Conservation (phyloP, 2,888 invertebrate genomes). For the Amphiduros pacificus region DNA sequence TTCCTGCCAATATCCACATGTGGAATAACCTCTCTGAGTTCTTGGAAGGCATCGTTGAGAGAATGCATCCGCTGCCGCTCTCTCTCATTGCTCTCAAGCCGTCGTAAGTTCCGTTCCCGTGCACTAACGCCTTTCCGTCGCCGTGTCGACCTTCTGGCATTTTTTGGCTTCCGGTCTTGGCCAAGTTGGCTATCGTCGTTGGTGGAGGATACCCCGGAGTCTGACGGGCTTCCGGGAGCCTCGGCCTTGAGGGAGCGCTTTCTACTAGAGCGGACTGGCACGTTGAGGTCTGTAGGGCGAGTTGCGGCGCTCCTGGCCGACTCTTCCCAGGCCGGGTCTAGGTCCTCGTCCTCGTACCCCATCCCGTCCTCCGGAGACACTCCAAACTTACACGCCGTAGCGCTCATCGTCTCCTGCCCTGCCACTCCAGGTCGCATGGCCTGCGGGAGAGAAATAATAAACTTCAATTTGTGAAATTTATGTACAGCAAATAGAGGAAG, state of each 20-base stretch:
- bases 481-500: too few relatives aligned
- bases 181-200: slow-evolving; percentile 30
- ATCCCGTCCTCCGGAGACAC: too few relatives aligned
- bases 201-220: slow-evolving; percentile 49
- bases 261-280: neutral
- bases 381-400: too few relatives aligned
- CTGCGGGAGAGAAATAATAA: too few relatives aligned
- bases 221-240: slow-evolving; percentile 48
- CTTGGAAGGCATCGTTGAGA: slow-evolving; percentile 88
- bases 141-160: slow-evolving; percentile 42
- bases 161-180: neutral
- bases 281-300: neutral
- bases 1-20: slow-evolving; percentile 83
- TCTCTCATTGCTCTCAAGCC: slow-evolving; percentile 87
- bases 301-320: too few relatives aligned
- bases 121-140: slow-evolving; percentile 79
- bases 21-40: slow-evolving; percentile 81
- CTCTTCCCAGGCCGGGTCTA: too few relatives aligned
- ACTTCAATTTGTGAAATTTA: too few relatives aligned
- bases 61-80: slow-evolving; percentile 92
- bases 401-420: too few relatives aligned
- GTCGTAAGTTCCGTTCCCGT: slow-evolving; percentile 80
- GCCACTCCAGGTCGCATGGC: too few relatives aligned
- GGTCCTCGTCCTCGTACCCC: too few relatives aligned
- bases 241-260: neutral